Evolutionary conservation across 2,113 vertebrate species (phyloP).

Genomic region (Percina caprodes): DNA sequence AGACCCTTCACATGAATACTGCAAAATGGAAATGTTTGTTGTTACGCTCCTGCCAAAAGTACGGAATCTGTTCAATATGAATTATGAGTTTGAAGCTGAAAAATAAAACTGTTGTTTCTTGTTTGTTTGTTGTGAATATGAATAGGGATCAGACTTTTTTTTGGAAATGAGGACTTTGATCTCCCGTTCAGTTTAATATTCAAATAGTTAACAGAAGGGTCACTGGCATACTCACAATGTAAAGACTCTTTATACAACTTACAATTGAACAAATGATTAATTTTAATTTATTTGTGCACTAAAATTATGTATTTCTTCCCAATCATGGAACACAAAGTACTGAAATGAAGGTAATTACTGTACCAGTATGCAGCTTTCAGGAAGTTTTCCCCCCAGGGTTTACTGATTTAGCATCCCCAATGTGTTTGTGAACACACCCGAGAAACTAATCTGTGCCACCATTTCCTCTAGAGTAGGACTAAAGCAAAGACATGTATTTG

Average conservation of each 20-base stretch:
- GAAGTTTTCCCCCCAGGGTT: background rate
- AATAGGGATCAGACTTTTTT: background rate
- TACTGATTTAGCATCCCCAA: background rate
- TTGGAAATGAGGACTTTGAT: slow-evolving; percentile 13
- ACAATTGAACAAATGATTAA: background rate
- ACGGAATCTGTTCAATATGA: slow-evolving; percentile 17
- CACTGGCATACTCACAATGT: background rate
- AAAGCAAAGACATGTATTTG: slow-evolving; percentile 10
- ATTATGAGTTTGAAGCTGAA: slow-evolving; percentile 25
- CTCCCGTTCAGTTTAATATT: background rate
- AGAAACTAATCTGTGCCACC: slow-evolving; percentile 16
- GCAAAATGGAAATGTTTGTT: slow-evolving; percentile 35
- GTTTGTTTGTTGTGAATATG: slow-evolving; percentile 13
- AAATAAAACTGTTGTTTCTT: slow-evolving; percentile 42
- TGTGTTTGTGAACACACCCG: slow-evolving; percentile 20
- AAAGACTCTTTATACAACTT: background rate
- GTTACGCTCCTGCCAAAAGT: slow-evolving; percentile 17
- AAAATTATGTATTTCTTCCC: background rate
- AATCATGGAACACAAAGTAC: background rate
- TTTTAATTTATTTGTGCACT: background rate
- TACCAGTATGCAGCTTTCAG: background rate
- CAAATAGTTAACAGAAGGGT: background rate
- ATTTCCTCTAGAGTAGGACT: slow-evolving; percentile 15
- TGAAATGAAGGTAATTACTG: background rate
- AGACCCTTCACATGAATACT: slow-evolving; percentile 43